Evolutionary conservation across 2,888 invertebrate genomes (phyloP).

Genomic region (Scaptomyza cyrtandrae): DNA sequence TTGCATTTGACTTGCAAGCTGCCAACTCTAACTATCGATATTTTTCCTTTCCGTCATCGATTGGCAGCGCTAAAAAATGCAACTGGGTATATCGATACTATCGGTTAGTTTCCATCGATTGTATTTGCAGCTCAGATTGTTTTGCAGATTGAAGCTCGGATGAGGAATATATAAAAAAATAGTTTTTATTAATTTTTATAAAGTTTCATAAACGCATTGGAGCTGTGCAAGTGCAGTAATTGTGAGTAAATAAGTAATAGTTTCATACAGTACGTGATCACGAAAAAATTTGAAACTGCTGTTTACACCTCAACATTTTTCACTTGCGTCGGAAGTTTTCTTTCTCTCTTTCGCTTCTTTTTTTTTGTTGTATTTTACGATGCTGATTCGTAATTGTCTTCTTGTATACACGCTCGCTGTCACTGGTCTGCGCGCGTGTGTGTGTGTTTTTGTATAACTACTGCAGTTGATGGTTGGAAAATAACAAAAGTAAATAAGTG

Average conservation of each 20-base stretch:
- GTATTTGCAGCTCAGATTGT: slow-evolving; percentile 56
- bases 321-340: slow-evolving; percentile 67
- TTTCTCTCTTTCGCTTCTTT: slow-evolving; percentile 45
- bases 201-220: slow-evolving; percentile 64
- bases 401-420: slow-evolving; percentile 70
- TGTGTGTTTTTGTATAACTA: slow-evolving; percentile 41
- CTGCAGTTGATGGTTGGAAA: slow-evolving; percentile 52
- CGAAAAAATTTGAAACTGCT: slow-evolving; percentile 16
- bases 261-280: slow-evolving; percentile 37
- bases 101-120: slow-evolving; percentile 49
- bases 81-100: slow-evolving; percentile 24
- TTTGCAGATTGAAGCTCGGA: slow-evolving; percentile 72
- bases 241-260: slow-evolving; percentile 61
- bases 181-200: slow-evolving; percentile 59
- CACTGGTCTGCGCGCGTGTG: slow-evolving; percentile 33
- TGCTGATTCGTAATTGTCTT: slow-evolving; percentile 78
- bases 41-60: slow-evolving; percentile 10
- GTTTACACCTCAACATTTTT: slow-evolving; percentile 61
- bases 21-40: slow-evolving; percentile 27
- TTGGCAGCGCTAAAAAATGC: background rate
- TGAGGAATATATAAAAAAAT: slow-evolving; percentile 62
- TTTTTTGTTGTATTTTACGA: slow-evolving; percentile 73
- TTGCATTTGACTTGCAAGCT: background rate
- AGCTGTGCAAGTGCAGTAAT: slow-evolving; percentile 74
- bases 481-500: slow-evolving; percentile 74